Percentiles rank a stretch among this genome's conserved stretches.
Evolutionary conservation across 1,140 invertebrate genomes (phyloP).

Genomic region (Hypsibius dujardini): DNA sequence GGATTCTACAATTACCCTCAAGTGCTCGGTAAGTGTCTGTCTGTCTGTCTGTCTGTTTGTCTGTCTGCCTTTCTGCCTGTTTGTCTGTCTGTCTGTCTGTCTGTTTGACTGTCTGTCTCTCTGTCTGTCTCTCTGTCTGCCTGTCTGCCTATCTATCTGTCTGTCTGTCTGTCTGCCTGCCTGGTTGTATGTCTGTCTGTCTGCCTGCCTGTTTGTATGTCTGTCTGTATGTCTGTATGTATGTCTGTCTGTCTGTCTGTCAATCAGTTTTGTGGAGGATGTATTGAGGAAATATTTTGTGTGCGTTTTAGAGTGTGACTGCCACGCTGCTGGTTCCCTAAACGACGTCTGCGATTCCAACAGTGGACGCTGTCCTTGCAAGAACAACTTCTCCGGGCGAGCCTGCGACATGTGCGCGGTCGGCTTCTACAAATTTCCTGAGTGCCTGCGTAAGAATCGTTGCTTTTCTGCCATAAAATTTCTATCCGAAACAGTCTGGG

Average conservation of each 20-base stretch:
- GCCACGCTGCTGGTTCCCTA: slow-evolving; percentile 56
- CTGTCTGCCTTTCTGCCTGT: too few species aligned
- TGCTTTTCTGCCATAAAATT: too few species aligned
- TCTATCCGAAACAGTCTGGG: too few species aligned
- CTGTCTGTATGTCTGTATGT: too few species aligned
- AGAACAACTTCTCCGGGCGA: slow-evolving; percentile 67
- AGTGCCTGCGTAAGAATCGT: slow-evolving; percentile 56
- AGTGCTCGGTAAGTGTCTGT: slow-evolving; percentile 41
- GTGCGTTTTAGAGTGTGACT: slow-evolving; percentile 50
- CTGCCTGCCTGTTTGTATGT: too few species aligned
- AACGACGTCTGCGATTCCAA: slow-evolving; percentile 54
- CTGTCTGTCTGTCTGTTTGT: too few species aligned
- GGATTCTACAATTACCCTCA: slow-evolving; percentile 72
- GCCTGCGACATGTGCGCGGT: slow-evolving; percentile 84
- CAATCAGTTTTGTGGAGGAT: neutral
- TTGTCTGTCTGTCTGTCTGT: too few species aligned
- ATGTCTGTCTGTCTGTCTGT: neutral
- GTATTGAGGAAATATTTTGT: slow-evolving; percentile 20
- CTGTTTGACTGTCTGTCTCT: too few species aligned
- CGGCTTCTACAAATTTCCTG: slow-evolving; percentile 79
- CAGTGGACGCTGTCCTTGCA: slow-evolving; percentile 76
- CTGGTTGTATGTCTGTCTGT: too few species aligned
- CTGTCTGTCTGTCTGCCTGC: too few species aligned
- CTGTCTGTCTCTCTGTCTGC: too few species aligned
- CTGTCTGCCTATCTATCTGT: too few species aligned